Conservation (phyloP, 2,888 invertebrate species). For the Nemotelus nigrinus region DNA sequence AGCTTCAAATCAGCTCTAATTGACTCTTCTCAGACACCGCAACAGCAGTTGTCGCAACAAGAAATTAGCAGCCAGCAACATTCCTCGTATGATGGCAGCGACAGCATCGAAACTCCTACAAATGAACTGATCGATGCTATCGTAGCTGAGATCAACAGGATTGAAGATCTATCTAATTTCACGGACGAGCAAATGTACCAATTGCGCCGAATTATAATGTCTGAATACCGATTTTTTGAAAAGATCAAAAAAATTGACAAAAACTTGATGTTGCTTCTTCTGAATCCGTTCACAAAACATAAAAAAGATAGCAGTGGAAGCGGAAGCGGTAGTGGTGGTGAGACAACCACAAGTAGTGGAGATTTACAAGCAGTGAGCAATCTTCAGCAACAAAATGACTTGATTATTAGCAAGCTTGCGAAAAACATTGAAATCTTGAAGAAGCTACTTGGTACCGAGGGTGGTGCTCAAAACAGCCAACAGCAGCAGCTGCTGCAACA, state of each 20-base stretch:
- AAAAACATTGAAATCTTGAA: constrained; percentile 62
- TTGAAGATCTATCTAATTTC: constrained; percentile 57
- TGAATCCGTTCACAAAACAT: constrained; percentile 59
- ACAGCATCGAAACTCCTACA: neutral
- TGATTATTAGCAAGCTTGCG: constrained; percentile 60
- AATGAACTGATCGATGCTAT: constrained; percentile 53
- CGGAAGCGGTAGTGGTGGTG: constrained; percentile 42
- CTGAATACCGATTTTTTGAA: constrained; percentile 60
- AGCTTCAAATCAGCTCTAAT: constrained; percentile 59
- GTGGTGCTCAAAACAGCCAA: constrained; percentile 15
- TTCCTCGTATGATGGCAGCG: neutral
- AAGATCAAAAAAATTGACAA: constrained; percentile 62
- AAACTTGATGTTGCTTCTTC: constrained; percentile 59
- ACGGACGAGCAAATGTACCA: constrained; percentile 56
- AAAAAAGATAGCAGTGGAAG: constrained; percentile 38
- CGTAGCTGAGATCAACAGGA: constrained; percentile 61
- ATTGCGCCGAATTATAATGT: constrained; percentile 57
- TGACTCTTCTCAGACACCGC: constrained; percentile 14
- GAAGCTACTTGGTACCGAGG: constrained; percentile 58
- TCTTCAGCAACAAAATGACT: constrained; percentile 52
- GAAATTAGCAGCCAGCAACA: neutral
- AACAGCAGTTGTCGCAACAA: neutral
- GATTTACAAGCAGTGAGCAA: constrained; percentile 14
- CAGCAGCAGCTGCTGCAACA: neutral
- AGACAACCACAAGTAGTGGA: neutral